Percentiles rank a stretch among this genome's conserved stretches.
Conservation (phyloP, 2,113 vertebrate genomes). For the Petaurus breviceps region DNA sequence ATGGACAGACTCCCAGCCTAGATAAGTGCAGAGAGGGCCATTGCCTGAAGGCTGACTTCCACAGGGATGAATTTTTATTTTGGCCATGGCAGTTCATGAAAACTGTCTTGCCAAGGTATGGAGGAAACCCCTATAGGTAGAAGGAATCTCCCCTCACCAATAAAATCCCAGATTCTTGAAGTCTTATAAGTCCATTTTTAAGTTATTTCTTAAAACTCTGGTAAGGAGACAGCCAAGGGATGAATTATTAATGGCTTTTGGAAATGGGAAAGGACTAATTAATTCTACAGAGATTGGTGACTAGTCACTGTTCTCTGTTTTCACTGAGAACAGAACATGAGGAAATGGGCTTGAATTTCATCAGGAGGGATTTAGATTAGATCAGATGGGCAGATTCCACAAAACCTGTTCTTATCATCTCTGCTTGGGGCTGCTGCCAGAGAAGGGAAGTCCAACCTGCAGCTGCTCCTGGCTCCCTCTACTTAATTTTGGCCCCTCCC, state of each 20-base stretch:
- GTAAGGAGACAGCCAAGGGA: constrained; percentile 10
- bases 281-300: background rate
- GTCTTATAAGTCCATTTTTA: background rate
- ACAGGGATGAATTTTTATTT: background rate
- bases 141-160: background rate
- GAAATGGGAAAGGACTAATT: constrained; percentile 15
- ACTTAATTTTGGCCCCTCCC: background rate
- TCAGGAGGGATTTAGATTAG: constrained; percentile 8
- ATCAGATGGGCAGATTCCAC: background rate
- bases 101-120: background rate
- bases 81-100: background rate
- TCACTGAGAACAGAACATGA: constrained; percentile 18
- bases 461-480: background rate
- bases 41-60: background rate
- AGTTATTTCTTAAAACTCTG: background rate
- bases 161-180: background rate
- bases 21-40: background rate
- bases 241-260: constrained; percentile 6
- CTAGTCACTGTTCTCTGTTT: background rate
- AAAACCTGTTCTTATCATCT: background rate
- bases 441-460: background rate
- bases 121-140: background rate
- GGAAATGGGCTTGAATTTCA: background rate
- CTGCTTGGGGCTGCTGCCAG: background rate
- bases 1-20: background rate